Evolutionary conservation across 1,140 invertebrate species (phyloP), one percentile per base, ranked within the genome.

Genomic region (Myzus persicae): DNA sequence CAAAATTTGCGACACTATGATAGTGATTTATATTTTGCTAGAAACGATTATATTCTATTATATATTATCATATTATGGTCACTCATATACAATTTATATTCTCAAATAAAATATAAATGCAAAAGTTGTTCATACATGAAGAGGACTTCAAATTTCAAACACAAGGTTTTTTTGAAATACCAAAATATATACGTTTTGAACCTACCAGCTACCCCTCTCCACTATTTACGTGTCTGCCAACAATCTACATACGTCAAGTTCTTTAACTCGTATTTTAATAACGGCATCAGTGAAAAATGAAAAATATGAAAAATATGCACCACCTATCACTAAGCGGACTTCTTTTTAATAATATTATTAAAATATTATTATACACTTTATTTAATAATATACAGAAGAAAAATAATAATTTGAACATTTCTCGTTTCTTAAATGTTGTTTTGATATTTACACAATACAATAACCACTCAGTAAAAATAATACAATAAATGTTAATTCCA

Each of bases 161-260:
- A 67, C 0, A n/a, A n/a, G 31, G 0, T 67, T 67, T 67, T 14
- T 48, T 51, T 51, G 20, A 51, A 51, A 51, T 22, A 51, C 20
- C 22, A 51, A 51, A 51, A 51, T 51, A 22, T 51, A 51, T 5
- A 51, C 5, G 46, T 51, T 51, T 51, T n/a, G n/a, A 22, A 51
- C 18, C 48, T 0, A n/a, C n/a, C n/a, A n/a, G n/a, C n/a, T n/a
- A n/a, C 14, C 1, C 20, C 20, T 20, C 14, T 24, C 5, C 1
- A 24, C 48, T 51, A 6, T 51, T 51, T 59, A 59, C 31, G 2
- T 67, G 31, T n/a, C 11, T n/a, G 0, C 11, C n/a, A n/a, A n/a
- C n/a, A n/a, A n/a, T n/a, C 31, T n/a, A 76, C n/a, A n/a, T 20
- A 76, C 18, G 2, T 36, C 31, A 76, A n/a, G 31, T 76, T 5